Percentiles rank a stretch among this genome's conserved stretches.
Conservation (phyloP, 2,797 vertebrate genomes). For the Dendrocincla tyrannina region DNA sequence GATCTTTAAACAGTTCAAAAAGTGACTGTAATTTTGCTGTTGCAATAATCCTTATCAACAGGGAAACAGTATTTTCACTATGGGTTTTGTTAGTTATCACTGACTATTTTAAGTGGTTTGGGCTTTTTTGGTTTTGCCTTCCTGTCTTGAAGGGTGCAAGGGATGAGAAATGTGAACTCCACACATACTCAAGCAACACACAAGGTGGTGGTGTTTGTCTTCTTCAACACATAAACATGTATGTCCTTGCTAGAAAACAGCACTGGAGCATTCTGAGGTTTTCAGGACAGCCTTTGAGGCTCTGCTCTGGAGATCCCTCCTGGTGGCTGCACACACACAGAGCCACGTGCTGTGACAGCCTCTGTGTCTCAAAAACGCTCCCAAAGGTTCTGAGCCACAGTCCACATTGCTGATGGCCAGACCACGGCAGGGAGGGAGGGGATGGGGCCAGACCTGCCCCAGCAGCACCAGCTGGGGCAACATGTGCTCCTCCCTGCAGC, state of each 20-base stretch:
- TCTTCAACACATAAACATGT: not conserved
- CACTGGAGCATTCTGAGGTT: not conserved
- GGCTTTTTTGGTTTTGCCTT: not conserved
- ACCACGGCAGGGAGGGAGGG: not conserved
- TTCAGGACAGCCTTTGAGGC: not conserved
- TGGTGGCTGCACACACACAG: not conserved
- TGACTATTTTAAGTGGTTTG: not conserved
- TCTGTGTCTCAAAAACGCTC: not conserved
- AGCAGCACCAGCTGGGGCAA: not conserved
- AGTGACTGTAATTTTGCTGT: not conserved
- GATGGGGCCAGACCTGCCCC: not conserved
- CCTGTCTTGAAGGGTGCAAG: not conserved
- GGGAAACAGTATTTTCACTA: not conserved
- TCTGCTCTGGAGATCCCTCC: not conserved
- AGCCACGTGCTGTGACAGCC: not conserved
- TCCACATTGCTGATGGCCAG: not conserved
- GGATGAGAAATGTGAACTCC: not conserved
- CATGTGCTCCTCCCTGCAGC: fast-evolving
- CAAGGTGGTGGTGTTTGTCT: not conserved
- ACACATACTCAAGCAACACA: not conserved
- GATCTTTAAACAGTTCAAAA: not conserved
- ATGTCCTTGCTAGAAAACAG: not conserved
- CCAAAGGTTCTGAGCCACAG: not conserved
- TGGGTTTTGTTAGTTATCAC: not conserved
- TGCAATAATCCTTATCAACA: not conserved